A percentile compares a stretch with the other conserved stretches of the same genome.
Evolutionary conservation across 2,113 vertebrate genomes (phyloP).

Genomic region (Sinocyclocheilus maitianheensis): DNA sequence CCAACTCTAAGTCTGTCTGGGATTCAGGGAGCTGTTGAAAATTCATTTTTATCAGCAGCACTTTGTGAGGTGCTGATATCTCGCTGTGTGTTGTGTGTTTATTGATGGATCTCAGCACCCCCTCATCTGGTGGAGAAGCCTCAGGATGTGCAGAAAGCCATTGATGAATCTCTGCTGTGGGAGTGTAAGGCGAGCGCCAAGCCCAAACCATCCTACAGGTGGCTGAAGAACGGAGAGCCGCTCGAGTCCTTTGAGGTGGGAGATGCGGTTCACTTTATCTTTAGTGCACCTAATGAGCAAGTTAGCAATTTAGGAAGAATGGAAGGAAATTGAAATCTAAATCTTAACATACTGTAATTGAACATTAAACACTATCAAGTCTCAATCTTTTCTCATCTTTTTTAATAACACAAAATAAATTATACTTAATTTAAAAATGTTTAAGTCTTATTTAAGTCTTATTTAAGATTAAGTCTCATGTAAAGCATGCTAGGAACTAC

Average conservation of each 20-base stretch:
- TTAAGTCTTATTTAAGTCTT: background rate
- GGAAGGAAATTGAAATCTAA: background rate
- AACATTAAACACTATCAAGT: background rate
- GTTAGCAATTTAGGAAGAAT: background rate
- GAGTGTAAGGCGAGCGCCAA: conserved; percentile 90
- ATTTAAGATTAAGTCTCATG: background rate
- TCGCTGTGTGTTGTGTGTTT: conserved; percentile 25
- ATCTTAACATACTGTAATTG: background rate
- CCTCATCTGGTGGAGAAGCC: conserved; percentile 88
- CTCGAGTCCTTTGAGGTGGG: conserved; percentile 77
- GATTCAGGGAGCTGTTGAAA: conserved; percentile 13
- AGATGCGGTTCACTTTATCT: background rate
- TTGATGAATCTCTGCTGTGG: conserved; percentile 88
- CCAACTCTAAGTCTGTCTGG: conserved; percentile 42
- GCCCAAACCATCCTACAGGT: conserved; percentile 88
- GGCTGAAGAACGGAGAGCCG: conserved; percentile 89
- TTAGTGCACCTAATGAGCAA: background rate
- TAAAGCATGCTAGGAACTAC: background rate
- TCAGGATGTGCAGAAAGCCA: conserved; percentile 80
- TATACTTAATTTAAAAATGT: background rate
- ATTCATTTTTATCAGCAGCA: conserved; percentile 43
- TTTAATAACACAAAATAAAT: background rate
- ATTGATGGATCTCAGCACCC: conserved; percentile 75
- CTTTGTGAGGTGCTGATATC: conserved; percentile 14
- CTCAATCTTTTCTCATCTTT: background rate